Conservation (phyloP, 2,888 invertebrate genomes). For the Coleophora flavipennella region DNA sequence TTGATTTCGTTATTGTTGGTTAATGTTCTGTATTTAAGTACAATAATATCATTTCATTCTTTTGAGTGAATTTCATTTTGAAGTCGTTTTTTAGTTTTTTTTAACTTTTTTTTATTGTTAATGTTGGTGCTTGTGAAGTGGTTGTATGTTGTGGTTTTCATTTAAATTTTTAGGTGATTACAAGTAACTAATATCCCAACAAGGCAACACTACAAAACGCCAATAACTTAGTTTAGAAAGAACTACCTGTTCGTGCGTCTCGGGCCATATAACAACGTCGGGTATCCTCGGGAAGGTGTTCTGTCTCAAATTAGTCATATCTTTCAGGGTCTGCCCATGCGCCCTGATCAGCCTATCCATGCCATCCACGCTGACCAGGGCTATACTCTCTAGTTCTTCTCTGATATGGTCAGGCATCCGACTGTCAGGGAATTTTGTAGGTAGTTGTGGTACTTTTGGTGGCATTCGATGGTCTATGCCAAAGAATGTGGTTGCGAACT, state of each 20-base stretch:
- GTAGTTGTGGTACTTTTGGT: constrained; percentile 64
- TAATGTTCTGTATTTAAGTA: too few relatives aligned
- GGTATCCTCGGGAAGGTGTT: constrained; percentile 88
- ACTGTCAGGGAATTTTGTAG: constrained; percentile 77
- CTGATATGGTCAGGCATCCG: constrained; percentile 74
- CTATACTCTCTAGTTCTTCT: constrained; percentile 65
- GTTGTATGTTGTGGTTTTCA: too few relatives aligned
- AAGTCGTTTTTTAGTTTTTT: too few relatives aligned
- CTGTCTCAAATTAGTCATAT: constrained; percentile 84
- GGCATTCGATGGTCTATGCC: constrained; percentile 72
- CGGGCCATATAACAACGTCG: constrained; percentile 95
- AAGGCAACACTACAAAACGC: too few relatives aligned
- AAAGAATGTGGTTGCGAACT: constrained; percentile 85
- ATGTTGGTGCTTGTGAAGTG: too few relatives aligned
- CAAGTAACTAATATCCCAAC: too few relatives aligned
- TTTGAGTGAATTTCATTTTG: too few relatives aligned
- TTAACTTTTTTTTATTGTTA: too few relatives aligned
- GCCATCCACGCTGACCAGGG: constrained; percentile 73
- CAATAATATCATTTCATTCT: too few relatives aligned
- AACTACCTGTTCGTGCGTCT: constrained; percentile 80
- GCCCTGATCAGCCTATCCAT: constrained; percentile 89
- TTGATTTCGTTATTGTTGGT: too few relatives aligned
- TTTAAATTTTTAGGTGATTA: too few relatives aligned
- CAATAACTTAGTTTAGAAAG: too few relatives aligned
- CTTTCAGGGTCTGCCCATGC: constrained; percentile 94